Evolutionary conservation across 2,888 invertebrate species (phyloP), one percentile per base, ranked within the genome.

Genomic region (Pediacus dermestoides): DNA sequence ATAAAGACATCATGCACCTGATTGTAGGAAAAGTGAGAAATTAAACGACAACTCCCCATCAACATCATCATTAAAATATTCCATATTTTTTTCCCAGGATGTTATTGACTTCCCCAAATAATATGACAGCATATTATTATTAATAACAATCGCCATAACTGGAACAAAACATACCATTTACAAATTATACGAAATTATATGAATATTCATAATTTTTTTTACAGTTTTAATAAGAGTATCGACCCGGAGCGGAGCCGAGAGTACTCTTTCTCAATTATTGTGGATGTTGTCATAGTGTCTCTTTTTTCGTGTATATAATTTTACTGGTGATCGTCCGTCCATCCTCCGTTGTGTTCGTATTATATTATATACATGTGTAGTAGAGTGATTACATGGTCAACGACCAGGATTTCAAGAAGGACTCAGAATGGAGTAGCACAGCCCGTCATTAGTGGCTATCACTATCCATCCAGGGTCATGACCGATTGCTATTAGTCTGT

Each of bases 401-500:
- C 46, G 44, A 47, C 44, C 46, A 44, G 37, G 39, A 45, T 45
- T 16, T 28, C 2, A 28, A 28, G 14, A 12, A 28, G 28, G 28
- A 28, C 28, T 23, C 31, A 40, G 42, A 34, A 38, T 16, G 35
- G 37, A 42, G 41, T 21, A n/a, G n/a, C n/a, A n/a, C n/a, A n/a
- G n/a, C n/a, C 39, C 34, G 46, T 46, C 48, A 48, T 48, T 48
- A 48, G 46, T 25, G 35, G 42, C 39, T 48, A 48, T 48, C 44
- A 38, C 38, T 40, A n/a, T n/a, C n/a, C n/a, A n/a, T n/a, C 42
- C 32, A 39, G 48, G 50, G 48, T 50, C 50, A 43, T 46, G 50
- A 50, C 50, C 48, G 50, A 50, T 48, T 48, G 48, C 26, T 39
- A n/a, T n/a, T n/a, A n/a, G n/a, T n/a, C n/a, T n/a, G n/a, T n/a